A percentile compares a stretch with the other conserved stretches of the same genome.
These are phyloP conservation scores for Scomberomorus guttatus DNA, from an alignment of 2,797 vertebrate species.

Conservation along the genomic window DNA sequence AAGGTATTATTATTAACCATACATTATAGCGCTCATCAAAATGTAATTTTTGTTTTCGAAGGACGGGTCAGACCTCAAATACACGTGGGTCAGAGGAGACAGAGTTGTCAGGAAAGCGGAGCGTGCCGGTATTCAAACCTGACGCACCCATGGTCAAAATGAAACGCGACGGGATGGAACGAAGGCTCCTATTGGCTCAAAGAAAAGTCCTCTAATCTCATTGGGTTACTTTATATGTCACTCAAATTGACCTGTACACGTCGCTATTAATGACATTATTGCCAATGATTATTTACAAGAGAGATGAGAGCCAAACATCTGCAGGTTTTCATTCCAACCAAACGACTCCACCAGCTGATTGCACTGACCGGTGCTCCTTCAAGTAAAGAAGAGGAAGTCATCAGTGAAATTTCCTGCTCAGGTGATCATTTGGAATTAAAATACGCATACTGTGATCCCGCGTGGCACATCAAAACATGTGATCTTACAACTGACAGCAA, in stretches of 20 bases:
- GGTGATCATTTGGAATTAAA: not conserved
- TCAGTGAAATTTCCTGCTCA: not conserved
- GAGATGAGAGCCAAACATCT: not conserved
- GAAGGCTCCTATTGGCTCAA: slow-evolving; percentile 63
- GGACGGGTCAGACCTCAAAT: not conserved
- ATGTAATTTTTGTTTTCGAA: not conserved
- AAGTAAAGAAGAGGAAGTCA: not conserved
- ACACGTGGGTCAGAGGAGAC: not conserved
- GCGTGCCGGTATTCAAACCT: slow-evolving; percentile 14
- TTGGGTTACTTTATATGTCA: slow-evolving; percentile 50
- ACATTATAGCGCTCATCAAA: not conserved
- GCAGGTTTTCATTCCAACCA: not conserved
- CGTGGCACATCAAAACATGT: not conserved
- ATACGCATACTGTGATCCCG: too few species aligned
- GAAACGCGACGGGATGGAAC: slow-evolving; percentile 49
- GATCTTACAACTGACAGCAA: not conserved
- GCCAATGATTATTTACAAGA: slow-evolving; percentile 28
- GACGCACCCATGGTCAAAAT: slow-evolving; percentile 24
- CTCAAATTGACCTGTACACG: slow-evolving; percentile 54
- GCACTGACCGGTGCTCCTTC: not conserved
- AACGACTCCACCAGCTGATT: not conserved
- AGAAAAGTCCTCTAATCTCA: slow-evolving; percentile 16
- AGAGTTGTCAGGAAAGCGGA: not conserved
- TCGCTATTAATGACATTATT: slow-evolving; percentile 9
- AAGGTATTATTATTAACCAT: accelerated